Evolutionary conservation across 2,797 vertebrate genomes (phyloP).

Genomic region (Sebastes ruberrimus): DNA sequence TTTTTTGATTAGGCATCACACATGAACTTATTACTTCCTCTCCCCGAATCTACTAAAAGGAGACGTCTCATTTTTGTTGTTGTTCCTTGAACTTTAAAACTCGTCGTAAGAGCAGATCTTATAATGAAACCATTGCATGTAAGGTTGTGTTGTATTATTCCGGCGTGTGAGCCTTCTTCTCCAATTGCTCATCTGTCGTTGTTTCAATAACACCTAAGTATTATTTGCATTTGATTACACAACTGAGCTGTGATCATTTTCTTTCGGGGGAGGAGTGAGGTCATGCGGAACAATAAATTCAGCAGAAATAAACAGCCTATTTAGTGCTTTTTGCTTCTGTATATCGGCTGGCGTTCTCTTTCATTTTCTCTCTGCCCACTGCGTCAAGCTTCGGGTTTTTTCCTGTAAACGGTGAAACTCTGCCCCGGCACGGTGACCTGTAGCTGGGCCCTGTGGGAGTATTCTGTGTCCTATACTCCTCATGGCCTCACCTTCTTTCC

Average conservation of each 20-base stretch:
- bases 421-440: conserved; percentile 66
- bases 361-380: conserved; percentile 42
- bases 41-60: not conserved
- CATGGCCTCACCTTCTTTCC: conserved; percentile 54
- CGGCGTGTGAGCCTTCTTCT: not conserved
- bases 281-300: conserved; percentile 50
- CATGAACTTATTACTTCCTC: not conserved
- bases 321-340: conserved; percentile 39
- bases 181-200: not conserved
- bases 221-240: conserved; percentile 57
- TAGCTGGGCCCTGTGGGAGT: conserved; percentile 73
- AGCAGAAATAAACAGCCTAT: conserved; percentile 61
- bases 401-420: conserved; percentile 78
- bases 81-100: not conserved
- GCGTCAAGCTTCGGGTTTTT: conserved; percentile 52
- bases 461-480: conserved; percentile 71
- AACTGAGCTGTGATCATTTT: conserved; percentile 39
- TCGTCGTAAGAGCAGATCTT: not conserved
- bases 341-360: conserved; percentile 11
- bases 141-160: not conserved
- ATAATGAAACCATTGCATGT: not conserved
- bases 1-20: conserved; percentile 24
- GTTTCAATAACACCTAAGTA: conserved; percentile 19
- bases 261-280: conserved; percentile 14
- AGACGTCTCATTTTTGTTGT: not conserved